phyloP scores from a whole-genome alignment of 2,113 vertebrate species.

The Ramphastos sulfuratus region DNA sequence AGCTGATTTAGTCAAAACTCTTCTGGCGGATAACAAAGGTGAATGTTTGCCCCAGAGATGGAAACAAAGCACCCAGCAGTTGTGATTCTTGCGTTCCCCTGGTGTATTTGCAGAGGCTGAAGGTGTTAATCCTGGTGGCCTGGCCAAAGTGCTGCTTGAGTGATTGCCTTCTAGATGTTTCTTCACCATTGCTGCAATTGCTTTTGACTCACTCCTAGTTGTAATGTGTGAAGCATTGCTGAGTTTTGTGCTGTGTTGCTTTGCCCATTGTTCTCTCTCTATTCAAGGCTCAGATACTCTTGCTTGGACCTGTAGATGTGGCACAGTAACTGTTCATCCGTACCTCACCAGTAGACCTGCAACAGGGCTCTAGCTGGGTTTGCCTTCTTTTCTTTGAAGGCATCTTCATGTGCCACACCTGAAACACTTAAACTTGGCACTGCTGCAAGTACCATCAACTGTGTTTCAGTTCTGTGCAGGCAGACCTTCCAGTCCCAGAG shows the following conservation, averaged over 20 bases:
- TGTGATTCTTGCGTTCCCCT: neutral
- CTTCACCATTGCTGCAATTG: neutral
- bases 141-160: neutral
- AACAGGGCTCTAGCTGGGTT: neutral
- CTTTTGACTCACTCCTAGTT: neutral
- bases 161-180: neutral
- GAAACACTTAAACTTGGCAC: neutral
- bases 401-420: neutral
- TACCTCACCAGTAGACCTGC: neutral
- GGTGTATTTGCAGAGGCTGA: neutral
- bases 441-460: neutral
- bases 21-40: neutral
- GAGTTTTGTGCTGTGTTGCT: neutral
- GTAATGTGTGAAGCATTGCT: neutral
- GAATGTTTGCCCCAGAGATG: neutral
- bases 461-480: neutral
- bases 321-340: neutral
- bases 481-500: neutral
- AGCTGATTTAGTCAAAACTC: neutral
- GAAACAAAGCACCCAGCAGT: neutral
- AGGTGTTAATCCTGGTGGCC: slow-evolving; percentile 16
- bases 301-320: neutral
- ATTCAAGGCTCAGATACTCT: neutral
- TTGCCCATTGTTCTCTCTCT: neutral
- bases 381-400: neutral